Evolutionary conservation across 1,140 invertebrate genomes (phyloP).

Genomic region (Cheumatopsyche charites): DNA sequence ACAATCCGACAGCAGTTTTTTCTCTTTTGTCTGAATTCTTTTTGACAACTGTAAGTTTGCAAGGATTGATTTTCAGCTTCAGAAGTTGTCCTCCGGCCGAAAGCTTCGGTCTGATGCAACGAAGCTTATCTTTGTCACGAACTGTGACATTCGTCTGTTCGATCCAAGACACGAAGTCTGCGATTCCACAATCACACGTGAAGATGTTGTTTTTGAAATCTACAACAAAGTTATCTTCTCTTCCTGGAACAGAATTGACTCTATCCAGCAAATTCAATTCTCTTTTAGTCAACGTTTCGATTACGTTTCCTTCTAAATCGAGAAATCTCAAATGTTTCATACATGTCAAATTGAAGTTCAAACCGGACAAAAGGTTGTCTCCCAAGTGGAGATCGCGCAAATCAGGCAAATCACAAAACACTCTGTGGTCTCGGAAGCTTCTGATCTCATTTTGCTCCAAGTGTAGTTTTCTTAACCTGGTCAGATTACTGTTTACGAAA

Average conservation of each 20-base stretch:
- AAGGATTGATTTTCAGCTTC: constrained; percentile 51
- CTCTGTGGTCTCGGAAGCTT: constrained; percentile 66
- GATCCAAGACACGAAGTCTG: constrained; percentile 70
- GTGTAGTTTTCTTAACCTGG: constrained; percentile 73
- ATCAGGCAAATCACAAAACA: constrained; percentile 74
- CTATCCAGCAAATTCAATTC: constrained; percentile 68
- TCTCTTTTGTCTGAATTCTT: constrained; percentile 49
- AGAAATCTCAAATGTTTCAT: constrained; percentile 70
- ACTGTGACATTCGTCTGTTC: constrained; percentile 67
- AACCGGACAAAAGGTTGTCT: constrained; percentile 66
- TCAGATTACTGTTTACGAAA: constrained; percentile 73
- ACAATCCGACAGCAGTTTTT: constrained; percentile 61
- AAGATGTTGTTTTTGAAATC: constrained; percentile 75
- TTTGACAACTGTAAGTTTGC: constrained; percentile 49
- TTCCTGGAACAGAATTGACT: constrained; percentile 56
- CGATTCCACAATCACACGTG: constrained; percentile 68
- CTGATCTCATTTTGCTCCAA: constrained; percentile 81
- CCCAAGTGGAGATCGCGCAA: constrained; percentile 74
- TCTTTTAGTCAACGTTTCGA: constrained; percentile 63
- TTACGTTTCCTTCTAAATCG: constrained; percentile 74
- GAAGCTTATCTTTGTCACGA: constrained; percentile 63
- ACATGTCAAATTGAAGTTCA: constrained; percentile 74
- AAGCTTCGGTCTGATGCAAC: constrained; percentile 57
- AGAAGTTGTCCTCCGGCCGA: constrained; percentile 51
- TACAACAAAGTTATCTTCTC: constrained; percentile 65